phyloP scores from a whole-genome alignment of 2,888 invertebrate species.

The Drosophila falleni region DNA sequence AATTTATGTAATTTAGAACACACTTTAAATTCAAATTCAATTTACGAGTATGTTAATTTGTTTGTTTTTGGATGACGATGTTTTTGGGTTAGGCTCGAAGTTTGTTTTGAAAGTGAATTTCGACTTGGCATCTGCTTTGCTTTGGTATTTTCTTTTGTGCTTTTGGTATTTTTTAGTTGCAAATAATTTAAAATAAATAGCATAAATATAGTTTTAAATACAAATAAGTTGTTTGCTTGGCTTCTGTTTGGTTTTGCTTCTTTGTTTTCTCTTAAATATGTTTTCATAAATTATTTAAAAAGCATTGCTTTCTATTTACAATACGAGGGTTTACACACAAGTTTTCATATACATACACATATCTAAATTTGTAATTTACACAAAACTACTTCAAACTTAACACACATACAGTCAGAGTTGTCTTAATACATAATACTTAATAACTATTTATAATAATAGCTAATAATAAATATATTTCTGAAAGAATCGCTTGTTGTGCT shows the following conservation, averaged over 20 bases:
- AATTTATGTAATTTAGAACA: constrained; percentile 60
- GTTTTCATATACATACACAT: constrained; percentile 36
- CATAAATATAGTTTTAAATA: constrained; percentile 21
- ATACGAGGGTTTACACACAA: constrained; percentile 17
- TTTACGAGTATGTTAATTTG: constrained; percentile 21
- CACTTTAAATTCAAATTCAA: constrained; percentile 39
- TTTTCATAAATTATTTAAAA: constrained; percentile 10
- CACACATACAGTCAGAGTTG: constrained; percentile 73
- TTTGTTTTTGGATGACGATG: constrained; percentile 24
- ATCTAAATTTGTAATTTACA: constrained; percentile 51
- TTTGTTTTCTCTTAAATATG: constrained; percentile 11
- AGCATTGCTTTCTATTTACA: constrained; percentile 40
- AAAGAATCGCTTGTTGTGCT: constrained; percentile 48
- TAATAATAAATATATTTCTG: constrained; percentile 7
- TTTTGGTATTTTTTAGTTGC: background rate
- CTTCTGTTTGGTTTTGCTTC: constrained; percentile 56
- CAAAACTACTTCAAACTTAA: constrained; percentile 70
- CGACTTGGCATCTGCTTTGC: constrained; percentile 24
- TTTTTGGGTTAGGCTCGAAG: constrained; percentile 22
- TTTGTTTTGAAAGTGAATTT: constrained; percentile 26
- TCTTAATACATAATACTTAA: constrained; percentile 47
- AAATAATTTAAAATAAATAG: constrained; percentile 26
- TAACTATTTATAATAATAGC: constrained; percentile 22
- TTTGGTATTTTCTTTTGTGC: constrained; percentile 33
- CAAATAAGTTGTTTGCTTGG: constrained; percentile 45